A percentile compares a stretch with the other conserved stretches of the same genome.
phyloP scores from a whole-genome alignment of 1,140 invertebrate species.

The Diplogasteroides magnus region DNA sequence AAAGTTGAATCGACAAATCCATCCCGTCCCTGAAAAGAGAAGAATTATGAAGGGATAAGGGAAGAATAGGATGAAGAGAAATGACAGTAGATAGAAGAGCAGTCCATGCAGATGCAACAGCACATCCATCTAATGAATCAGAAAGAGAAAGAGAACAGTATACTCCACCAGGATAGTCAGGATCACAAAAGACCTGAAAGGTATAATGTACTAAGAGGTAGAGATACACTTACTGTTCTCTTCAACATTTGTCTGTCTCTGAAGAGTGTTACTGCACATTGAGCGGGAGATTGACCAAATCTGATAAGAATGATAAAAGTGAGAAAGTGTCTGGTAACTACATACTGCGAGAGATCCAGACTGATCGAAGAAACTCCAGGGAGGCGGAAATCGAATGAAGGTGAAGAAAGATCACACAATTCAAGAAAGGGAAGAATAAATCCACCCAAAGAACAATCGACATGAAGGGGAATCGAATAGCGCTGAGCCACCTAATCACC shows the following conservation, averaged over 20 bases:
- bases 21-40: conserved; percentile 14
- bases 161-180: conserved; percentile 41
- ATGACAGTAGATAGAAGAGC: conserved; percentile 34
- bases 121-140: conserved; percentile 34
- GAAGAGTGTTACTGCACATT: background rate
- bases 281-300: background rate
- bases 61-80: no score
- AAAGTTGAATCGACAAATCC: conserved; percentile 19
- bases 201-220: conserved; percentile 17
- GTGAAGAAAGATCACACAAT: conserved; percentile 72
- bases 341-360: conserved; percentile 70
- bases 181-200: conserved; percentile 38
- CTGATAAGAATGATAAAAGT: background rate
- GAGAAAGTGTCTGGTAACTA: conserved; percentile 10
- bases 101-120: conserved; percentile 48
- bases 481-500: conserved; percentile 68
- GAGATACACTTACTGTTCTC: background rate
- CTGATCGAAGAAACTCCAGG: conserved; percentile 92
- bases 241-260: conserved; percentile 7
- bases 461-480: conserved; percentile 89
- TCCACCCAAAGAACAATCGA: conserved; percentile 86
- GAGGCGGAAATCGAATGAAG: conserved; percentile 79
- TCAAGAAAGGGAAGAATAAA: conserved; percentile 88
- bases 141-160: conserved; percentile 40
- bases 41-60: background rate